Percentiles rank a stretch among this genome's conserved stretches.
phyloP scores from a whole-genome alignment of 2,888 invertebrate genomes.

The Cryptocephalus primarius region DNA sequence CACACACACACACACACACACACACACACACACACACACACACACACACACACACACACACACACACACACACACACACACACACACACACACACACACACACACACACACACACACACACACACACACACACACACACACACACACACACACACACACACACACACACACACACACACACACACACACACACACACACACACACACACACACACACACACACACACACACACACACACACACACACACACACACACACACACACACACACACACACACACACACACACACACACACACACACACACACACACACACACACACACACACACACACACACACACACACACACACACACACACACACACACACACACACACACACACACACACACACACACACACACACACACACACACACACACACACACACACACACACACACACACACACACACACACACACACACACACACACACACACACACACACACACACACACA shows the following conservation, averaged over 20 bases:
- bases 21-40: slow-evolving; percentile 2
- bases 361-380: too few species aligned
- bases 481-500: too few species aligned
- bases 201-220: slow-evolving; percentile 2
- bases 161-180: slow-evolving; percentile 2
- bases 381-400: too few species aligned
- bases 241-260: slow-evolving; percentile 2
- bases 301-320: slow-evolving; percentile 1
- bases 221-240: slow-evolving; percentile 2
- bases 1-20: slow-evolving; percentile 2
- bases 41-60: slow-evolving; percentile 2
- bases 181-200: slow-evolving; percentile 2
- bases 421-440: too few species aligned
- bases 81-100: slow-evolving; percentile 2
- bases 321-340: background rate
- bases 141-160: slow-evolving; percentile 2
- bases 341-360: too few species aligned
- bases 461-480: too few species aligned
- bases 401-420: too few species aligned
- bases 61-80: slow-evolving; percentile 2
- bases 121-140: slow-evolving; percentile 2
- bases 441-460: too few species aligned
- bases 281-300: slow-evolving; percentile 2
- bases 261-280: slow-evolving; percentile 2
- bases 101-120: slow-evolving; percentile 2